A percentile compares a stretch with the other conserved stretches of the same genome.
Evolutionary conservation across 2,888 invertebrate genomes (phyloP).

Genomic region (Galeopsomyia nigrocyanea): DNA sequence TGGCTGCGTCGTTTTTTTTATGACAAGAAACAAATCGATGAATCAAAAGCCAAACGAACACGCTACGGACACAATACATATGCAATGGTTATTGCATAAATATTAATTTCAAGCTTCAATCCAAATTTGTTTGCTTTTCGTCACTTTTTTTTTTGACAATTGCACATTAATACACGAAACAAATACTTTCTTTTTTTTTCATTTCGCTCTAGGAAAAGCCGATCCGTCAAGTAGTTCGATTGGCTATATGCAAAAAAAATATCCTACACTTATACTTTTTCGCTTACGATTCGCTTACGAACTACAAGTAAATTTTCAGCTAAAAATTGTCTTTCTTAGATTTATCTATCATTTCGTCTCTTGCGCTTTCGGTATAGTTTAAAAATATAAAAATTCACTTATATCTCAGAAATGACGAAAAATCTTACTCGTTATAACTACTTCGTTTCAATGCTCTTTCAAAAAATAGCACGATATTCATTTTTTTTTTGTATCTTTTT

Average conservation of each 20-base stretch:
- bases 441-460: constrained; percentile 45
- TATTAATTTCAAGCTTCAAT: background rate
- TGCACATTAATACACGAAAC: constrained; percentile 37
- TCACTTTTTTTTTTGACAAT: constrained; percentile 3
- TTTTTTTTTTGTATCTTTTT: constrained; percentile 32
- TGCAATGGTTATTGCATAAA: constrained; percentile 21
- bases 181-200: constrained; percentile 19
- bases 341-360: constrained; percentile 40
- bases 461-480: constrained; percentile 47
- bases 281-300: constrained; percentile 33
- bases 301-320: constrained; percentile 40
- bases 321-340: constrained; percentile 36
- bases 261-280: constrained; percentile 40
- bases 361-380: constrained; percentile 36
- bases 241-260: constrained; percentile 19
- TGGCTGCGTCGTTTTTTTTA: constrained; percentile 35
- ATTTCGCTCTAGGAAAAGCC: background rate
- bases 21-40: constrained; percentile 39
- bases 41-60: constrained; percentile 35
- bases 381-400: constrained; percentile 50
- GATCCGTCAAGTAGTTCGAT: constrained; percentile 24
- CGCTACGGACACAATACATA: background rate
- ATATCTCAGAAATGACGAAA: constrained; percentile 37
- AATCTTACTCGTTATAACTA: constrained; percentile 45
- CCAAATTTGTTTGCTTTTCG: constrained; percentile 2